Base-by-base conservation (phyloP, 1,140 invertebrate genomes). In the Leptopilina clavipes region DNA sequence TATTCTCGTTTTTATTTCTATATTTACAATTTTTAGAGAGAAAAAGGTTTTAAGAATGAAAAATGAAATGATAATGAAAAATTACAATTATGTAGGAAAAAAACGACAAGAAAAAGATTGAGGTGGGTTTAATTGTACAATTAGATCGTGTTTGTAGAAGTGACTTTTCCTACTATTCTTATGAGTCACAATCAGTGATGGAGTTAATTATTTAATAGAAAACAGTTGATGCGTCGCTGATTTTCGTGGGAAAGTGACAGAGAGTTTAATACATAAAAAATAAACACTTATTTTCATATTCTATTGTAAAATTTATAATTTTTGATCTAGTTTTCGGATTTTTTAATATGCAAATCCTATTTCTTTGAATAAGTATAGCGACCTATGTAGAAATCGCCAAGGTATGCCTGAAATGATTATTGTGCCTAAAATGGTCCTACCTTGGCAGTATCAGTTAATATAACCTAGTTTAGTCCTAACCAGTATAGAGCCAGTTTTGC, bases 101-200 rank as follows among this genome's bases (percentile, higher is more conserved):
- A 31, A 52, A 52, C 14, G n/a, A 5, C 48, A n/a, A 52, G 17
- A 52, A 52, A 52, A n/a, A 17, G 48, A 52, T 52, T 52, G 48
- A 52, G 48, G 48, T 52, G 48, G 17, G 48, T 52, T n/a, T 52
- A 52, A 52, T 52, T 52, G 17, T n/a, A 52, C 48, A 52, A 52
- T 52, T 52, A 52, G 2, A 52, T 17, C 48, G 48, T 17, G 48
- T 52, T 52, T 52, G 48, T 17, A n/a, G n/a, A 52, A 52, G 48
- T 52, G 14, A 17, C 48, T 52, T 52, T 52, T 52, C n/a, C 14
- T 52, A 52, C 48, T 17, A 40, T 40, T 6, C n/a, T 52, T 8
- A 52, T 52, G 48, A 52, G 12, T 52, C n/a, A 52, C 48, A 52
- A n/a, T 52, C 48, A 17, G 14, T 52, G n/a, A n/a, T n/a, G 3